Evolutionary conservation across 1,140 invertebrate species (phyloP).

Genomic region (Drosophila lacteicornis): DNA sequence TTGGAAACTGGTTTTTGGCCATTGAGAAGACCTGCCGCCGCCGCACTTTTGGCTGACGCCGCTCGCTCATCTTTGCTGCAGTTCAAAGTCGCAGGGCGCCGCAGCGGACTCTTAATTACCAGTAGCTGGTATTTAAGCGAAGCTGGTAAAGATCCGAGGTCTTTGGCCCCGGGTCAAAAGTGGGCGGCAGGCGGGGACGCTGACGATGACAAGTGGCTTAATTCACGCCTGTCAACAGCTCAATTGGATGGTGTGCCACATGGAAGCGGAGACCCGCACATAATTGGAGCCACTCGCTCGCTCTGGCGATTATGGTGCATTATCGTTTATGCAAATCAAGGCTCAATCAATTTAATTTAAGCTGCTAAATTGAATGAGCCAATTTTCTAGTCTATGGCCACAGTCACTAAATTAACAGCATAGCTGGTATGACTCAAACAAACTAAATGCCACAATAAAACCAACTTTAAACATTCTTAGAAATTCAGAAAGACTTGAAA

Average conservation of each 20-base stretch:
- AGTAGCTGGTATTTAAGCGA: conserved; percentile 21
- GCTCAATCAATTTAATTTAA: conserved; percentile 49
- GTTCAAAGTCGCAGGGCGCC: conserved; percentile 28
- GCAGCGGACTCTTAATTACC: conserved; percentile 32
- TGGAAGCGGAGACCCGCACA: conserved; percentile 14
- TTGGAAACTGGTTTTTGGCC: conserved; percentile 57
- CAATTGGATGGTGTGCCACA: conserved; percentile 39
- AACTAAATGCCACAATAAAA: conserved; percentile 1
- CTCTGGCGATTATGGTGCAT: conserved; percentile 30
- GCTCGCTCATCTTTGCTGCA: conserved; percentile 25
- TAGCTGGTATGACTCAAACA: not conserved
- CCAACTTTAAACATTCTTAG: not conserved
- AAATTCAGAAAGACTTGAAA: not conserved
- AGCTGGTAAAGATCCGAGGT: conserved; percentile 49
- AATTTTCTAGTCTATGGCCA: conserved; percentile 56
- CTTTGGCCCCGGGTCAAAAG: conserved; percentile 62
- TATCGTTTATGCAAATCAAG: conserved; percentile 62
- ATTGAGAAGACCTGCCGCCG: conserved; percentile 13
- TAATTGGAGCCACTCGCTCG: conserved; percentile 10
- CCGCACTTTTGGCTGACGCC: conserved; percentile 9
- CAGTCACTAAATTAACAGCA: not conserved
- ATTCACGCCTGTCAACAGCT: conserved; percentile 58
- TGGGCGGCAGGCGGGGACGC: conserved; percentile 20
- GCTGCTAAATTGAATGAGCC: conserved; percentile 46
- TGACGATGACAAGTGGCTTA: conserved; percentile 49